Conservation (phyloP, 2,888 invertebrate species). For the Brenthis hecate region DNA sequence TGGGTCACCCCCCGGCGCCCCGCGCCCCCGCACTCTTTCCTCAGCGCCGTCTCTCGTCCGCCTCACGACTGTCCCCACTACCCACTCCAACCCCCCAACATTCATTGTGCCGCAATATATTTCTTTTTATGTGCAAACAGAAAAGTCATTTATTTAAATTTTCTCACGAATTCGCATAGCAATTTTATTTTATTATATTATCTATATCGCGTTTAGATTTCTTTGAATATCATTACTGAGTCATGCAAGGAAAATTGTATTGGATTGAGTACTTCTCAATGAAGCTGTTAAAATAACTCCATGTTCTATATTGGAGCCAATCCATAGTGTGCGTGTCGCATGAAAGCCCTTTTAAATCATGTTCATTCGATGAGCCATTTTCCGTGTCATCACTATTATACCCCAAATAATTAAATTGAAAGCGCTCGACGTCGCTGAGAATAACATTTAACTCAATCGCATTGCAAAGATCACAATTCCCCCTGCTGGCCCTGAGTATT, state of each 20-base stretch:
- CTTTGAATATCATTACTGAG: conserved; percentile 59
- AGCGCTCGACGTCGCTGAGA: conserved; percentile 73
- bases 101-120: conserved; percentile 83
- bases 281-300: conserved; percentile 16
- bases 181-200: conserved; percentile 83
- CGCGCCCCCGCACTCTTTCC: conserved; percentile 47
- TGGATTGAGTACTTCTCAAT: conserved; percentile 47
- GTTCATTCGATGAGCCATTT: conserved; percentile 22
- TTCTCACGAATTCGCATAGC: conserved; percentile 82
- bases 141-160: conserved; percentile 83
- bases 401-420: conserved; percentile 77
- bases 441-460: conserved; percentile 78
- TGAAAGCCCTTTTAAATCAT: conserved; percentile 18
- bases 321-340: conserved; percentile 6
- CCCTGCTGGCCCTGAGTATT: conserved; percentile 44
- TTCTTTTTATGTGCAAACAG: conserved; percentile 83
- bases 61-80: conserved; percentile 70
- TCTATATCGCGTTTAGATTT: conserved; percentile 79
- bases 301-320: not conserved
- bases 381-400: conserved; percentile 65
- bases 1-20: conserved; percentile 74
- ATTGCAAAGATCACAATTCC: conserved; percentile 76
- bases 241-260: conserved; percentile 48
- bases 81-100: conserved; percentile 72
- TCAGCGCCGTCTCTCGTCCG: conserved; percentile 63